Base-by-base conservation (phyloP, 2,888 invertebrate genomes). In the Nowickia ferox region DNA sequence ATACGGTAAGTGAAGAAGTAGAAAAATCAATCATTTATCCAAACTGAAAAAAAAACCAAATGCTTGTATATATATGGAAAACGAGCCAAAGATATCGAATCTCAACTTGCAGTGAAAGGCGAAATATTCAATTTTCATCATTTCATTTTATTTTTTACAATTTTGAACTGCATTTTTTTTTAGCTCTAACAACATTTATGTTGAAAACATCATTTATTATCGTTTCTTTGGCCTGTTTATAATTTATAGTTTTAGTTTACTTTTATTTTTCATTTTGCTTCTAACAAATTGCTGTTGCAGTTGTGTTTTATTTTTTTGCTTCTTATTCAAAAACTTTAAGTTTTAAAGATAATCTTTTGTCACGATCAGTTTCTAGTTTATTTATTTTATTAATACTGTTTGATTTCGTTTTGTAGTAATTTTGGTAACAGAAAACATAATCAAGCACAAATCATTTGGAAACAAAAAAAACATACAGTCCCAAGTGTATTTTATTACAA, bases 1-100 rank as follows among this genome's bases (percentile, higher is more conserved):
- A 86, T 85, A 88, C 86, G 80, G 38, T 53, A 38, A 61, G 66
- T 74, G 59, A 30, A 30, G 19, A 38, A 66, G 75, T 68, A 38
- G 79, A 66, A 87, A 87, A 88, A 90, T 90, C 90, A 89, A 90
- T 90, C 90, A 90, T 88, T 87, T 74, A 77, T 42, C 15, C 75
- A 82, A 75, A 68, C 51, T 22, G 10, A 65, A 30, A 30, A 6
- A 30, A 30, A 6, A 30, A n/a, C n/a, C n/a, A 80, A 84, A 46
- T 68, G 40, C 46, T 81, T 68, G 55, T 19, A 68, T 57, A 77
- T 19, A 68, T 57, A 77, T 76, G 42, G 55, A 66, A 77, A 83
- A 66, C 72, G 66, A 78, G 77, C 53, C 55, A 72, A 69, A 85
- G 81, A 85, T 85, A 85, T 85, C 78, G 78, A 78, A 85, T 85